Evolutionary conservation across 2,888 invertebrate species (phyloP).

Genomic region (Corbicula japonica): DNA sequence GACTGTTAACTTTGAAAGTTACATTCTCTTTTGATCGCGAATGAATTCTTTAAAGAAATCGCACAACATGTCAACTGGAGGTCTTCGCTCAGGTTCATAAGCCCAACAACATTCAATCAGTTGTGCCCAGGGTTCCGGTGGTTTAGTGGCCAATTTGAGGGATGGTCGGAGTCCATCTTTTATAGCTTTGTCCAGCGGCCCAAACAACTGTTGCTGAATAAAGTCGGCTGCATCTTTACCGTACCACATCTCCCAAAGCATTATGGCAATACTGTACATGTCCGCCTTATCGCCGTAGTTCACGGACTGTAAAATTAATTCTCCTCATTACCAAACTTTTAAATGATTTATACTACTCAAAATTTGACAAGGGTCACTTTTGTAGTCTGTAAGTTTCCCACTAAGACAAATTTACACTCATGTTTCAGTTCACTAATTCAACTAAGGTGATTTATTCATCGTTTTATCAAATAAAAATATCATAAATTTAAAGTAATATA

Average conservation of each 20-base stretch:
- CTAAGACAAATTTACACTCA: no score
- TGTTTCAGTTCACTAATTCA: no score
- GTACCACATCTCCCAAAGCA: conserved; percentile 83
- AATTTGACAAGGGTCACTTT: no score
- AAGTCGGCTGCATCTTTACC: conserved; percentile 77
- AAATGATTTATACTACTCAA: no score
- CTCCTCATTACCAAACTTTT: no score
- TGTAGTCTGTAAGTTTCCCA: no score
- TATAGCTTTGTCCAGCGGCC: conserved; percentile 71
- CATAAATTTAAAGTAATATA: no score
- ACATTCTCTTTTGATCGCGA: conserved; percentile 11
- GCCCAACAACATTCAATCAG: conserved; percentile 73
- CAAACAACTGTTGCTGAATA: conserved; percentile 68
- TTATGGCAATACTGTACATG: conserved; percentile 71
- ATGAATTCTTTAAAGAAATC: conserved; percentile 56
- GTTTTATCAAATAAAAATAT: no score
- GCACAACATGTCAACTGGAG: conserved; percentile 41
- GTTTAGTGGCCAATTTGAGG: conserved; percentile 65
- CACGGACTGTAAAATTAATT: conserved; percentile 51
- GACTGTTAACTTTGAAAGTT: no score
- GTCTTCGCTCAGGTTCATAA: conserved; percentile 66
- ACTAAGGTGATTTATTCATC: no score
- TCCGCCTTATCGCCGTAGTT: conserved; percentile 67
- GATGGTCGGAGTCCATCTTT: conserved; percentile 75
- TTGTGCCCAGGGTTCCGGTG: conserved; percentile 69